Evolutionary conservation across 2,797 vertebrate species (phyloP), one percentile per base, ranked within the genome.

Genomic region (Iguana delicatissima): DNA sequence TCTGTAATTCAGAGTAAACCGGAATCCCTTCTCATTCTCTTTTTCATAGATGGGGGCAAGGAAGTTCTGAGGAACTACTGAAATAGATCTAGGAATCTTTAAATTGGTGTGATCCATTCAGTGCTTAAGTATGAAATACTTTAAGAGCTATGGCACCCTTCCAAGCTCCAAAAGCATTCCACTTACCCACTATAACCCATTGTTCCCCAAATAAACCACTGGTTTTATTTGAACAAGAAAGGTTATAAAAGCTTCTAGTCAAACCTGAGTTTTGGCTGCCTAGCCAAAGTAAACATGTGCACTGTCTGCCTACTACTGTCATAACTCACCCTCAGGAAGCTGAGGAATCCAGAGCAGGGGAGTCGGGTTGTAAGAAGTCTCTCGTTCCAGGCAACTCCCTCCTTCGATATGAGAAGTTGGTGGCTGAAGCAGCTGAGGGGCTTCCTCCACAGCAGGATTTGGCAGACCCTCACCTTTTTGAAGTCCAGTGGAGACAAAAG

Each of bases 1-100:
- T 91, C 91, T 76, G 87, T 89, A 93, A 95, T 87, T 90, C 91
- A 79, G 72, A 91, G 83, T 88, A 95, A 95, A 38, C 32, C 93
- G 52, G 76, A 94, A 64, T 76, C 64, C 1, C 89, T 79, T 86
- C 59, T 90, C 77, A 72, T 0, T 82, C 80, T 79, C 16, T 59
- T 46, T 0, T 46, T 12, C 72, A 77, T 83, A 38, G 22, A 79
- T 83, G 57, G 57, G 22, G 46, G 79, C 5, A 77, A 35, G 26
- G n/a, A 38, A 9, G 76, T n/a, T 85, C 35, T 38, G 42, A 18
- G 46, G 64, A 85, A 59, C 20, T 26, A 38, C n/a, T 12, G 76
- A 32, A 57, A 3, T n/a, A 57, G 18, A 29, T 46, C 24, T 50
- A 38, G 57, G 69, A 82, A 52, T 0, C 9, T 20, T 81, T 46